phyloP scores from a whole-genome alignment of 2,888 invertebrate species.

The Megalurothrips usitatus region DNA sequence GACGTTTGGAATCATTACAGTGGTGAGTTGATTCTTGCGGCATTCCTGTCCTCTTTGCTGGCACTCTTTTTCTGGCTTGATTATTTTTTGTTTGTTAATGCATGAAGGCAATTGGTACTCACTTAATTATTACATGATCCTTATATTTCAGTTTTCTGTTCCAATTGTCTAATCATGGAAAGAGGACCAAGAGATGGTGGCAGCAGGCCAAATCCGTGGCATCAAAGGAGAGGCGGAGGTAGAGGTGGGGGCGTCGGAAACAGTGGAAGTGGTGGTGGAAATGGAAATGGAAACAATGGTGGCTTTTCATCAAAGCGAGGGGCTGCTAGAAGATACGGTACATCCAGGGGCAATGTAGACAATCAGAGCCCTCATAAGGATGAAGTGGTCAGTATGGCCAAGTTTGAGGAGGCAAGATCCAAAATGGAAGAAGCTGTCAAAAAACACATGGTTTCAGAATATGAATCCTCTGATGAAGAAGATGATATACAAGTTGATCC shows the following conservation, averaged over 20 bases:
- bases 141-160: background rate
- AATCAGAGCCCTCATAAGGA: background rate
- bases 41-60: background rate
- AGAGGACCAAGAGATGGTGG: background rate
- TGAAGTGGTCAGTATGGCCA: background rate
- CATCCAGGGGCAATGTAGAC: background rate
- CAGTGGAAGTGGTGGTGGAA: background rate
- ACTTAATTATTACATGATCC: background rate
- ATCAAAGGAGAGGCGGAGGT: background rate
- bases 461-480: conserved; percentile 38
- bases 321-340: background rate
- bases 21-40: background rate
- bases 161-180: background rate
- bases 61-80: background rate
- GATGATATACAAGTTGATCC: conserved; percentile 39
- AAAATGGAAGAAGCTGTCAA: conserved; percentile 37
- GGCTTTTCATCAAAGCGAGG: background rate
- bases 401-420: conserved; percentile 37
- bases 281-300: background rate
- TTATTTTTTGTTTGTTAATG: background rate
- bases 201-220: background rate
- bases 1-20: background rate
- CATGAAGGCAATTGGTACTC: background rate
- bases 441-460: conserved; percentile 37
- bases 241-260: background rate